phyloP scores from a whole-genome alignment of 2,888 invertebrate species.

The Netelia virgata region DNA sequence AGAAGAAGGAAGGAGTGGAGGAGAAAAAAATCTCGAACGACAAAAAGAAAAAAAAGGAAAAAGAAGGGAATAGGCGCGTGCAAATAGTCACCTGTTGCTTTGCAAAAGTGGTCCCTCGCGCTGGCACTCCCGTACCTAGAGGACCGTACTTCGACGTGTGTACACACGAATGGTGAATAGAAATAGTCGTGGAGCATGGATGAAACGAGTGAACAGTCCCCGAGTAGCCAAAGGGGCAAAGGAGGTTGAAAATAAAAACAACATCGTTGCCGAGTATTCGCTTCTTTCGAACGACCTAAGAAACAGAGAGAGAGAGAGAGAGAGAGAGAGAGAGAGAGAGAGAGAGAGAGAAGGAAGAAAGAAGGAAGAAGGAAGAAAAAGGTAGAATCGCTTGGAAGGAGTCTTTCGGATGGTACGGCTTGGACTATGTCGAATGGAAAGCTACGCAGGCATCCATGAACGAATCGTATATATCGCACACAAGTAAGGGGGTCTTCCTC shows the following conservation, averaged over 20 bases:
- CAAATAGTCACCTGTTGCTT: conserved; percentile 59
- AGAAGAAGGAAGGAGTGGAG: conserved; percentile 44
- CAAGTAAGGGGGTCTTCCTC: background rate
- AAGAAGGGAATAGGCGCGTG: conserved; percentile 46
- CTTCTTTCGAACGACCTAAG: conserved; percentile 2
- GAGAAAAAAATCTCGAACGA: conserved; percentile 35
- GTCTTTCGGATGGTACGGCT: background rate
- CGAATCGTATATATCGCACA: conserved; percentile 38
- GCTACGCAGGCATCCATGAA: conserved; percentile 25
- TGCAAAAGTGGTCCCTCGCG: conserved; percentile 14
- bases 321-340: too few relatives aligned
- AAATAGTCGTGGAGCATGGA: conserved; percentile 23
- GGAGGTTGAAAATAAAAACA: conserved; percentile 20
- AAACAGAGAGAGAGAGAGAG: conserved; percentile 64
- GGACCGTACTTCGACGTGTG: too few relatives aligned
- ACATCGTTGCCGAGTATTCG: conserved; percentile 47
- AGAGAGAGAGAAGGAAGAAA: conserved; percentile 65
- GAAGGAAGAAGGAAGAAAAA: conserved; percentile 65
- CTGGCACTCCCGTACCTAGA: too few relatives aligned
- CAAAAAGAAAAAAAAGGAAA: conserved; percentile 34
- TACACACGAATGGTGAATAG: too few relatives aligned
- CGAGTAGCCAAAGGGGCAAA: conserved; percentile 28
- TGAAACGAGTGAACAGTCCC: conserved; percentile 42
- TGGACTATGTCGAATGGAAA: conserved; percentile 36
- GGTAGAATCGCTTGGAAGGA: conserved; percentile 4